phyloP scores from a whole-genome alignment of 2,888 invertebrate species.

The Heliconius cydno region DNA sequence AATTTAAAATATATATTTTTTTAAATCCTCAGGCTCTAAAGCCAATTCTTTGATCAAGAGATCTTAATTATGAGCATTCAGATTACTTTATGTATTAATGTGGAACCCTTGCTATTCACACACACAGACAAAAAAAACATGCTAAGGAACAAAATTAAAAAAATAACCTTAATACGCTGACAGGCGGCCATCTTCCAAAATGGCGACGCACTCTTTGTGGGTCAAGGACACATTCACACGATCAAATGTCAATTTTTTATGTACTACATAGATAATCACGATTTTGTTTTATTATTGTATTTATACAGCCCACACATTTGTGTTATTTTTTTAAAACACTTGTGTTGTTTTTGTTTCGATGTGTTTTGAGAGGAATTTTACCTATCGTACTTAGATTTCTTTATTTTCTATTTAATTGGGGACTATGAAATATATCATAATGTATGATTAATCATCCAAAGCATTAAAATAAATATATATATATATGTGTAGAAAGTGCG shows the following conservation, averaged over 20 bases:
- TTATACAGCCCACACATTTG: neutral
- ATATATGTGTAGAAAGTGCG: no score
- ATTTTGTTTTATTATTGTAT: slow-evolving; percentile 17
- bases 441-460: no score
- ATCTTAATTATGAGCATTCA: neutral
- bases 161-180: slow-evolving; percentile 65
- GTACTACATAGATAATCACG: slow-evolving; percentile 47
- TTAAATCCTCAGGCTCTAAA: neutral
- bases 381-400: neutral
- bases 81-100: no score
- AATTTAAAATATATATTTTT: neutral
- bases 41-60: neutral
- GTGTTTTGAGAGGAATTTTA: neutral
- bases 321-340: neutral
- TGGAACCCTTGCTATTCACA: neutral
- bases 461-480: no score
- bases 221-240: slow-evolving; percentile 61
- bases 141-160: slow-evolving; percentile 38
- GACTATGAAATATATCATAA: no score
- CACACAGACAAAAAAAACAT: slow-evolving; percentile 25
- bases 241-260: slow-evolving; percentile 57
- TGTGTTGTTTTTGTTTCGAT: neutral
- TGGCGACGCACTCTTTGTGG: slow-evolving; percentile 66
- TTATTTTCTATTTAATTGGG: neutral
- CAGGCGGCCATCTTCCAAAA: slow-evolving; percentile 64